Evolutionary conservation across 2,113 vertebrate species (phyloP).

Genomic region (Siphamia tubifer): DNA sequence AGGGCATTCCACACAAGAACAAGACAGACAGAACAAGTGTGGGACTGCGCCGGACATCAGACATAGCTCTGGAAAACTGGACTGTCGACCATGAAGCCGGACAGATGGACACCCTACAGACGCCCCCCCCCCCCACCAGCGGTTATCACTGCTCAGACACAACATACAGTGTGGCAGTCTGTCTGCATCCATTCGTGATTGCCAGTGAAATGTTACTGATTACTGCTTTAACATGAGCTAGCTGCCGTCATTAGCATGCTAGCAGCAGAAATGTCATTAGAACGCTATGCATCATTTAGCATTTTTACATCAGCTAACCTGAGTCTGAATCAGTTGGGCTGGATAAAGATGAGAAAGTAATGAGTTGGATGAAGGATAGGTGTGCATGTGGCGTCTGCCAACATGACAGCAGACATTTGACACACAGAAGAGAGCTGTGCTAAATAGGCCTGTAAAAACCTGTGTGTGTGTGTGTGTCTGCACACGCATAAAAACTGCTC

Average conservation of each 20-base stretch:
- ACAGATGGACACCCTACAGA: too few species aligned
- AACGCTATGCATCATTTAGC: slow-evolving; percentile 45
- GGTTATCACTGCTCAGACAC: too few species aligned
- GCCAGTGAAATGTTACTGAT: slow-evolving; percentile 46
- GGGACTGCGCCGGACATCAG: too few species aligned
- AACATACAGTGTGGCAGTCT: too few species aligned
- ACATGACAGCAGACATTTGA: slow-evolving; percentile 11
- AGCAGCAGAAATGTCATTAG: slow-evolving; percentile 52
- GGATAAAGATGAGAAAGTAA: slow-evolving; percentile 22
- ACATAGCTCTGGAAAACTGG: too few species aligned
- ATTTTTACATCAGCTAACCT: slow-evolving; percentile 39
- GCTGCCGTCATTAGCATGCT: slow-evolving; percentile 48
- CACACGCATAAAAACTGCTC: background rate
- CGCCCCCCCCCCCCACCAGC: background rate
- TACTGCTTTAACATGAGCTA: slow-evolving; percentile 48
- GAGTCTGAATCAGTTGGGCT: slow-evolving; percentile 34
- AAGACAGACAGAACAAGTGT: too few species aligned
- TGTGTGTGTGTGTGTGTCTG: background rate
- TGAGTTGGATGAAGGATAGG: slow-evolving; percentile 25
- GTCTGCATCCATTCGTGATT: slow-evolving; percentile 41
- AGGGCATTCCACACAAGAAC: too few species aligned
- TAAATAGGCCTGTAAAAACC: background rate
- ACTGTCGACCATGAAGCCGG: too few species aligned
- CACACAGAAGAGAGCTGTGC: background rate
- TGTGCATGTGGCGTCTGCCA: slow-evolving; percentile 1